Conservation (phyloP, 1,140 invertebrate genomes). For the Drosophila arizonae region DNA sequence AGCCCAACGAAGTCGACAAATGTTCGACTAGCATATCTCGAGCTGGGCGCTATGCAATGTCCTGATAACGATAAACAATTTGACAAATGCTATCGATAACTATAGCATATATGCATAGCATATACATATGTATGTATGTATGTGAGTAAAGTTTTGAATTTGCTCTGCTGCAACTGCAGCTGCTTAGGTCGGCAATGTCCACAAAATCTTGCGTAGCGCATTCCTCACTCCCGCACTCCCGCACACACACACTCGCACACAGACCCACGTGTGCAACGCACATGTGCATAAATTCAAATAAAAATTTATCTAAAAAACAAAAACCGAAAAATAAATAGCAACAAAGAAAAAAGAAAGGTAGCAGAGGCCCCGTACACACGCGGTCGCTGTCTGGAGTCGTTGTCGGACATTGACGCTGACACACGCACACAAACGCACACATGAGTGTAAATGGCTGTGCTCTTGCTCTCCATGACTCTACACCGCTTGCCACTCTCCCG, state of each 20-base stretch:
- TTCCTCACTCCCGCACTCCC: not conserved
- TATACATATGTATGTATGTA: too few species aligned
- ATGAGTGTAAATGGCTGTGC: not conserved
- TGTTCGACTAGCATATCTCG: not conserved
- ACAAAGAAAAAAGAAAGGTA: slow-evolving; percentile 32
- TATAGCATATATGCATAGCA: too few species aligned
- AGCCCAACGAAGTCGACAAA: not conserved
- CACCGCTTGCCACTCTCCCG: not conserved
- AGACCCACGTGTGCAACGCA: slow-evolving; percentile 32
- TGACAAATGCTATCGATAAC: not conserved
- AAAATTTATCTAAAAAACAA: slow-evolving; percentile 65
- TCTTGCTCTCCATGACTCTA: not conserved
- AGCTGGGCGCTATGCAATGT: not conserved
- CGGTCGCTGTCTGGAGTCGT: slow-evolving; percentile 39
- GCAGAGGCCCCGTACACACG: slow-evolving; percentile 33
- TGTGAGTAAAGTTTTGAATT: too few species aligned
- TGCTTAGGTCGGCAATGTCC: not conserved
- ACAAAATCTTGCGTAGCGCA: slow-evolving; percentile 11
- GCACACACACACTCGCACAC: too few species aligned
- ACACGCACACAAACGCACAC: slow-evolving; percentile 16
- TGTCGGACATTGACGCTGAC: slow-evolving; percentile 58
- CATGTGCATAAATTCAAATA: slow-evolving; percentile 71
- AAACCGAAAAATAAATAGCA: slow-evolving; percentile 19
- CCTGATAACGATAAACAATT: not conserved
- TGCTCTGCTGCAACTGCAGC: not conserved